Base-by-base conservation (phyloP, 2,797 vertebrate genomes). In the Glyptemys insculpta region DNA sequence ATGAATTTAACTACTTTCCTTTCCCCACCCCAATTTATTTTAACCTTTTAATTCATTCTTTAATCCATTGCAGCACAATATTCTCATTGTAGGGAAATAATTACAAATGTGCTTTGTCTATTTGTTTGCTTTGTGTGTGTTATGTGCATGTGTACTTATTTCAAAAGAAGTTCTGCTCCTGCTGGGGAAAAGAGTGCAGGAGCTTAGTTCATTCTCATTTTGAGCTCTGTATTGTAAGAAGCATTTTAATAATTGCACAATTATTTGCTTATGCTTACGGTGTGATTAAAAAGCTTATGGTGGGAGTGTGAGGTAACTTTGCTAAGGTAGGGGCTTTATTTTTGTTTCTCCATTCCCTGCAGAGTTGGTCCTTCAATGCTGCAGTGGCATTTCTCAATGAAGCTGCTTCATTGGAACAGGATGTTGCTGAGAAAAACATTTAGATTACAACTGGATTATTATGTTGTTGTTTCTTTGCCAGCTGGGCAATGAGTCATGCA, bases 191-290 rank as follows among this genome's bases (percentile, higher is more conserved):
- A 62, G 1, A 56, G 3, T n/a, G 7, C 6, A 29, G 8, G 68
- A 56, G 82, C 47, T 92, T 29, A 49, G 5, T 57, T 86, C 81
- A 80, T 84, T 31, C 52, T 93, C 85, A 15, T 31, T 87, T 80
- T 25, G 59, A 59, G 52, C 59, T 78, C 21, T 76, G 5, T 72
- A 5, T 19, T 57, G 78, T 95, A 50, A 81, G 62, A 34, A 89
- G 81, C 74, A 31, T 52, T 1, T 74, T 68, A 86, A 59, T 87
- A 93, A 83, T 47, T 83, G 9, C 81, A 81, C 72, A 2, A 87
- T 50, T 91, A 88, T 65, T 8, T 94, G 81, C 79, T 86, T 93
- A 7, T 14, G 88, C 27, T 95, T 96, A n/a, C 80, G 96, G 94
- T 12, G 56, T 88, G 47, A 37, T 3, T 56, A 59, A 84, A 72